These are phyloP conservation scores for Syrmaticus mikado DNA, from an alignment of 2,113 vertebrate species.

Conservation along the genomic window DNA sequence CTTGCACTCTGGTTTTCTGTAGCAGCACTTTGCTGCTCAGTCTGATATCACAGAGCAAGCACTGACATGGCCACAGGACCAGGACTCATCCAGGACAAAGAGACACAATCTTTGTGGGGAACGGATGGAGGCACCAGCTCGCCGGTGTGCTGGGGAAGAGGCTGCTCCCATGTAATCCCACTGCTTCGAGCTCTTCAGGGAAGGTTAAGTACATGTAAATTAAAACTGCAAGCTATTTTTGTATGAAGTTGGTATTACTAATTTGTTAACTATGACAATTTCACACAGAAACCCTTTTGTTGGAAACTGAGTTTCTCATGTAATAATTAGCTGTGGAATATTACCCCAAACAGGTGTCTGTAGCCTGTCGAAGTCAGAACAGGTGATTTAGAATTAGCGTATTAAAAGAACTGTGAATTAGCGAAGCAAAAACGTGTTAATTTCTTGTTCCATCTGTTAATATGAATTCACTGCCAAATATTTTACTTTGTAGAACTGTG, in stretches of 20 bases:
- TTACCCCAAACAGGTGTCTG: slow-evolving; percentile 99
- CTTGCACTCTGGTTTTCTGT: neutral
- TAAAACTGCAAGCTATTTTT: slow-evolving; percentile 76
- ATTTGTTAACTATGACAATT: slow-evolving; percentile 92
- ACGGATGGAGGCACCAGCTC: neutral
- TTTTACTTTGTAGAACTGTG: slow-evolving; percentile 91
- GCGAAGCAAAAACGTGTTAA: slow-evolving; percentile 97
- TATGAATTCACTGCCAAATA: slow-evolving; percentile 99
- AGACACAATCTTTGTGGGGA: neutral
- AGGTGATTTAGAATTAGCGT: slow-evolving; percentile 91
- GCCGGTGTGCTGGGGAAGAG: neutral
- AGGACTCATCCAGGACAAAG: neutral
- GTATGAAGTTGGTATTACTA: slow-evolving; percentile 79
- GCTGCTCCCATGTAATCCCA: slow-evolving; percentile 31
- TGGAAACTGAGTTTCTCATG: slow-evolving; percentile 92
- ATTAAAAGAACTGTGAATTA: slow-evolving; percentile 98
- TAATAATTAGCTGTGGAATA: slow-evolving; percentile 98
- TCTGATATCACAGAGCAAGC: neutral
- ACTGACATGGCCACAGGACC: neutral
- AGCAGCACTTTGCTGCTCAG: neutral
- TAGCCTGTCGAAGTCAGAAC: slow-evolving; percentile 96
- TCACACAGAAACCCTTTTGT: slow-evolving; percentile 89
- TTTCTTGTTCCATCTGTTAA: slow-evolving; percentile 99
- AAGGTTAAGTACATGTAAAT: slow-evolving; percentile 76
- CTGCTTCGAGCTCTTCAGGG: slow-evolving; percentile 34